These are phyloP conservation scores for Drosophila affinis DNA, from an alignment of 2,888 invertebrate species.

Conservation along the genomic window DNA sequence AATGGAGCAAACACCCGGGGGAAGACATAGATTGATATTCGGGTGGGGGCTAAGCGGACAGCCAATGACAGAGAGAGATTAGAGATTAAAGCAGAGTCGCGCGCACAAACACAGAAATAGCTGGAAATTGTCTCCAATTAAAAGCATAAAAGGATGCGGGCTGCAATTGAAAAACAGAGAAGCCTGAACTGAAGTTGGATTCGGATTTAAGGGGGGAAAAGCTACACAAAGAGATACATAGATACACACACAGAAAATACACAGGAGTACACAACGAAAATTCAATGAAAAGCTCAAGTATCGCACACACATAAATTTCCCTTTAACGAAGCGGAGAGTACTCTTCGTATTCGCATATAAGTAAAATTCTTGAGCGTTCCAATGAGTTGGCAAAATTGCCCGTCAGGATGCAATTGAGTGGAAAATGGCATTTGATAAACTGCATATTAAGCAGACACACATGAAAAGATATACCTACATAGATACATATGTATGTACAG, in stretches of 20 bases:
- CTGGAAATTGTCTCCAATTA: constrained; percentile 24
- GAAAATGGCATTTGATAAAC: constrained; percentile 40
- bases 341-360: too few relatives aligned
- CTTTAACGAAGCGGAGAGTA: neutral
- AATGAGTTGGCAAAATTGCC: constrained; percentile 27
- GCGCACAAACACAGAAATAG: constrained; percentile 26
- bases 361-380: constrained; percentile 9
- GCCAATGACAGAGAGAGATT: constrained; percentile 1
- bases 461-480: neutral
- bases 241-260: neutral
- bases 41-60: neutral
- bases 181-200: neutral
- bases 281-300: constrained; percentile 16
- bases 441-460: constrained; percentile 31
- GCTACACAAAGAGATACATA: neutral
- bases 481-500: neutral
- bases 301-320: neutral
- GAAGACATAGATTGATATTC: neutral
- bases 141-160: constrained; percentile 42
- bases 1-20: neutral
- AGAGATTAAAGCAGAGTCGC: constrained; percentile 14
- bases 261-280: constrained; percentile 9
- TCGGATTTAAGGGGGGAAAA: neutral
- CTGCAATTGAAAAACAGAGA: constrained; percentile 9
- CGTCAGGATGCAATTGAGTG: constrained; percentile 42